phyloP scores from a whole-genome alignment of 2,113 vertebrate species.

The Seriola quinqueradiata region DNA sequence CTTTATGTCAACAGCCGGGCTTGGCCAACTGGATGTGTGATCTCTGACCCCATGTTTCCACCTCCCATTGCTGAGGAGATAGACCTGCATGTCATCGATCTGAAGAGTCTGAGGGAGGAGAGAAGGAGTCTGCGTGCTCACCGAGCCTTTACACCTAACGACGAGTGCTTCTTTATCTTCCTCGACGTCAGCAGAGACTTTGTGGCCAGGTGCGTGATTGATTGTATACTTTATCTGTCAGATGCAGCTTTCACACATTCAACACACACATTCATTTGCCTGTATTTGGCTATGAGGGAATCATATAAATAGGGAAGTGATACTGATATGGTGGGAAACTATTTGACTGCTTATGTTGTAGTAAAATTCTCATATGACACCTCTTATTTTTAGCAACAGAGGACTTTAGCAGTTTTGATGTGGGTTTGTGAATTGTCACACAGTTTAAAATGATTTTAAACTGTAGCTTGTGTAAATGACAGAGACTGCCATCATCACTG shows the following conservation, averaged over 20 bases:
- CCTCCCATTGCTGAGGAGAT: conserved; percentile 97
- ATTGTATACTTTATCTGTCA: background rate
- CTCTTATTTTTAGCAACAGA: background rate
- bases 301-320: background rate
- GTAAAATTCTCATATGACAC: background rate
- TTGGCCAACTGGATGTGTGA: conserved; percentile 92
- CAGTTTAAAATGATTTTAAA: background rate
- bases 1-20: conserved; percentile 97
- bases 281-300: background rate
- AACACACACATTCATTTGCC: background rate
- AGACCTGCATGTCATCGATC: conserved; percentile 94
- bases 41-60: conserved; percentile 95
- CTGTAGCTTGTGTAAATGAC: background rate
- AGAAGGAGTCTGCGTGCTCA: conserved; percentile 92
- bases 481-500: background rate
- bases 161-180: conserved; percentile 98
- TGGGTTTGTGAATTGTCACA: background rate
- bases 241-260: conserved; percentile 1
- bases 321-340: background rate
- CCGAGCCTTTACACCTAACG: conserved; percentile 94
- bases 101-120: conserved; percentile 95
- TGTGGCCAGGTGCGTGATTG: conserved; percentile 90
- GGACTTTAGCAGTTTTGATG: background rate
- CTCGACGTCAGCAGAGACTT: conserved; percentile 97
- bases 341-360: background rate